Evolutionary conservation across 2,113 vertebrate species (phyloP).

Genomic region (Macroglossus sobrinus): DNA sequence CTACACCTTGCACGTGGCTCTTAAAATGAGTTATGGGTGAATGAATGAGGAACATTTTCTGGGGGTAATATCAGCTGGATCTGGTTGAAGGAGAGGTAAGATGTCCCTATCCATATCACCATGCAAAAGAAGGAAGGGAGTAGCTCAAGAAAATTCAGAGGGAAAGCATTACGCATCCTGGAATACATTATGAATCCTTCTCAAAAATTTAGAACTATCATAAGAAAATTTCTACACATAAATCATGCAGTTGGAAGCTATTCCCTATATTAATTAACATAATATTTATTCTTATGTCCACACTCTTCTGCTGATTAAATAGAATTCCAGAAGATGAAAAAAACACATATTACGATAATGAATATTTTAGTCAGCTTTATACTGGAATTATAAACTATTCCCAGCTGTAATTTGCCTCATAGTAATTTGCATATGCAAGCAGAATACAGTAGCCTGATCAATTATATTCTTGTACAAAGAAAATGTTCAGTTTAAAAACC

Average conservation of each 20-base stretch:
- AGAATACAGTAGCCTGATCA: background rate
- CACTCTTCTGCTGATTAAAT: conserved; percentile 39
- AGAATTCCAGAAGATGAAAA: conserved; percentile 48
- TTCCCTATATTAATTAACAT: conserved; percentile 5
- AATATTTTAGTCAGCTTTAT: conserved; percentile 33
- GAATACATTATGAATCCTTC: background rate
- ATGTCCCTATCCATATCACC: background rate
- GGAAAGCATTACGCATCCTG: background rate
- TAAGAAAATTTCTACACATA: background rate
- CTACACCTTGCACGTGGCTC: background rate
- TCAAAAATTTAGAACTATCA: background rate
- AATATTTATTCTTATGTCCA: conserved; percentile 38
- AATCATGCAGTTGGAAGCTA: background rate
- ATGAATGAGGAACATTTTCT: background rate
- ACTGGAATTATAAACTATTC: conserved; percentile 27
- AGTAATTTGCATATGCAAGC: conserved; percentile 37
- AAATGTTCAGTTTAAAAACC: conserved; percentile 22
- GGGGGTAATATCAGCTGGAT: background rate
- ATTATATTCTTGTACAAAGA: background rate
- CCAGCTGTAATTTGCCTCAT: conserved; percentile 18
- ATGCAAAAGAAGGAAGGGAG: background rate
- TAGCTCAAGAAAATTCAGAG: background rate
- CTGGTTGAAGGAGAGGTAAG: background rate
- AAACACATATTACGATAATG: conserved; percentile 44
- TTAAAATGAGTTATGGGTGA: background rate